A percentile compares a stretch with the other conserved stretches of the same genome.
phyloP scores from a whole-genome alignment of 2,888 invertebrate genomes.

The Listrodromus nycthemerus region DNA sequence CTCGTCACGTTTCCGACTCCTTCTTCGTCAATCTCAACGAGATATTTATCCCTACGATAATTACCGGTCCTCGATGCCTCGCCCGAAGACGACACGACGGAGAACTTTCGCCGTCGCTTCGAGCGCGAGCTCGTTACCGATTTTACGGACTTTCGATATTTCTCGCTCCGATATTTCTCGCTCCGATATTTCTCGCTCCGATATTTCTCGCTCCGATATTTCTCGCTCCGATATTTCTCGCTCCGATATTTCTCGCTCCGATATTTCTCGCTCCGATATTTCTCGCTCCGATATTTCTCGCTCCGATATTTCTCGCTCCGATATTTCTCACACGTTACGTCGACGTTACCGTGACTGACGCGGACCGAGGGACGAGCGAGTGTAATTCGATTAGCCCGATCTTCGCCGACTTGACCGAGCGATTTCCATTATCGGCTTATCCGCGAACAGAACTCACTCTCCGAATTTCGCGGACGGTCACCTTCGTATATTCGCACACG shows the following conservation, averaged over 20 bases:
- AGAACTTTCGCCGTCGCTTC: background rate
- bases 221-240: background rate
- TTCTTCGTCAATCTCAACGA: background rate
- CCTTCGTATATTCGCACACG: conserved; percentile 39
- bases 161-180: background rate
- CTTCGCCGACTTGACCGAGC: conserved; percentile 67
- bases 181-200: background rate
- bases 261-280: background rate
- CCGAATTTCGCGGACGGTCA: conserved; percentile 26
- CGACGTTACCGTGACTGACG: conserved; percentile 25
- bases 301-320: background rate
- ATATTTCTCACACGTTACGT: background rate
- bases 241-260: background rate
- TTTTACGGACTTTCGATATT: background rate
- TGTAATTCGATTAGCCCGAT: conserved; percentile 69
- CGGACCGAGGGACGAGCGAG: background rate
- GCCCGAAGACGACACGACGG: background rate
- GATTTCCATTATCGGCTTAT: conserved; percentile 73
- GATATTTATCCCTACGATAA: conserved; percentile 38
- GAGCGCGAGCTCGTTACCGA: background rate
- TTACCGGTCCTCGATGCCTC: background rate
- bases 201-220: background rate
- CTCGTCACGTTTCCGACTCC: conserved; percentile 36
- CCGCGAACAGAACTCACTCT: conserved; percentile 42
- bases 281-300: background rate